Base-by-base conservation (phyloP, 2,888 invertebrate genomes). In the Nycteola revayana region DNA sequence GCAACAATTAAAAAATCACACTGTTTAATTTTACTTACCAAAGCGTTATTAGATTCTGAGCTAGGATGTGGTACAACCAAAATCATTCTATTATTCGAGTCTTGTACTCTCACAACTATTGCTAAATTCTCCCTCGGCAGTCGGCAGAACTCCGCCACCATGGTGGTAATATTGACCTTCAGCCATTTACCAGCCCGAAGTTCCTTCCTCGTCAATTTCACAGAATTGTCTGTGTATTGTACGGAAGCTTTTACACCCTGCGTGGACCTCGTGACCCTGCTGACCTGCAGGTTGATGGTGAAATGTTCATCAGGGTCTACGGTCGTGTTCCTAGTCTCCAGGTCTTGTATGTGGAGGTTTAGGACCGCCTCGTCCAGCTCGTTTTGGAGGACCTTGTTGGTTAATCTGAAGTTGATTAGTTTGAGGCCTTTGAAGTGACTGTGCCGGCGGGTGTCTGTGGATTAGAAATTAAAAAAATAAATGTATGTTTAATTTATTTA, bases 61-160 rank as follows among this genome's bases (percentile, higher is more conserved):
- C 75, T 92, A 28, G 91, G 90, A 72, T 93, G 93, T n/a, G 93
- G 94, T 55, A 94, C 92, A 26, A 93, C 90, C 54, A 93, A 87
- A 51, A 90, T 90, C 71, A 91, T 90, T 66, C 90, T 90, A 73
- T 75, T 82, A 79, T 82, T 92, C 47, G 90, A 90, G 71, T 90
- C 92, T 65, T 90, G 90, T 52, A 91, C 92, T 75, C 93, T 94
- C 52, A 96, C 90, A 10, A 94, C 91, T 59, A 96, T 92, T 23
- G 95, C 95, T 58, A 94, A 91, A 68, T 94, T 94, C 59, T 93
- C 93, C 36, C 92, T 87, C 1, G 94, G 93, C 68, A 92, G 90
- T 49, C 92, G 92, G 73, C 94, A 93, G 93, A 95, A 96, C 56
- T 94, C 93, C 28, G 91, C 90, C 20, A 95, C 93, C 82, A 95